Evolutionary conservation across 2,888 invertebrate genomes (phyloP), one percentile per base, ranked within the genome.

Genomic region (Heliothis peltigera): DNA sequence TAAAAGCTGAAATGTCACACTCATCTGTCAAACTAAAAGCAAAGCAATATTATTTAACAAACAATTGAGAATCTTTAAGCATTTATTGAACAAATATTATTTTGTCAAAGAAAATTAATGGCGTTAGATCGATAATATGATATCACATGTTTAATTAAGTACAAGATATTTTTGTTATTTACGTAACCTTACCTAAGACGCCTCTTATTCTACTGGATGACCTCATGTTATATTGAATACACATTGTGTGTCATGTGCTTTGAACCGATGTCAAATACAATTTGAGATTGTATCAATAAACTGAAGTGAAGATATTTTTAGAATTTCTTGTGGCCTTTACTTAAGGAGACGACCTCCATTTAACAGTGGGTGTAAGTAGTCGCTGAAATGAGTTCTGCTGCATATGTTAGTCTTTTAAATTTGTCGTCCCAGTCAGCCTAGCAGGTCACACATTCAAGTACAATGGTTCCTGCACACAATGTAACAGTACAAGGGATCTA

Each of bases 201-300:
- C 69, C 54, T 44, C 44, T 48, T 57, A 47, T 63, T 75, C 43
- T 51, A 78, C 43, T 62, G 28, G 49, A 63, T 84, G 83, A 84
- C 73, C 67, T 83, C 83, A 82, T 75, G 75, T 71, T 60, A 48
- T 43, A 68, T 73, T 70, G 69, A 72, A 66, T 44, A 75, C 66
- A 62, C 49, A 56, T 56, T 56, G 52, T 69, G 70, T 74, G 66
- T 78, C 79, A 72, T 74, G 57, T 65, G 57, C 62, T 69, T 65
- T 65, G 15, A 63, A 51, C 32, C 3, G 43, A 64, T 64, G 73
- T 65, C 78, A 68, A 64, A 64, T 65, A 70, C 59, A 43, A 67
- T 73, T n/a, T 73, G 42, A 18, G 54, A 64, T 59, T 57, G 63
- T 57, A 75, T 66, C 64, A 53, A 69, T 64, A 64, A 49, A 49